Conservation (phyloP, 2,888 invertebrate species). For the Euclidia mi region DNA sequence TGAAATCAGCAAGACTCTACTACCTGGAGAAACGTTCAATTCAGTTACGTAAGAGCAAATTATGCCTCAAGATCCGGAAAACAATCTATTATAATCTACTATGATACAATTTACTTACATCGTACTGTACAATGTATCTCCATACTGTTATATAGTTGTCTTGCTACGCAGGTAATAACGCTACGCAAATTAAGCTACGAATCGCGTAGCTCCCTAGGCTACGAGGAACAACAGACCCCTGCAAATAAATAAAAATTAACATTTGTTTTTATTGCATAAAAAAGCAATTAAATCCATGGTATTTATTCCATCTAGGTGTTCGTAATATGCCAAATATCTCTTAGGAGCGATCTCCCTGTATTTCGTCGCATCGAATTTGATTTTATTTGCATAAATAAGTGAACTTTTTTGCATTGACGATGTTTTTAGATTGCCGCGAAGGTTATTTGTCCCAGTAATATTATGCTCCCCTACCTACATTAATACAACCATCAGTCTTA, state of each 20-base stretch:
- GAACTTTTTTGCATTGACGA: conserved; percentile 52
- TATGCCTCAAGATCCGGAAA: too few species aligned
- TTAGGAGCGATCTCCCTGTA: conserved; percentile 48
- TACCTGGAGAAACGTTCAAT: too few species aligned
- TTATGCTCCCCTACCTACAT: conserved; percentile 35
- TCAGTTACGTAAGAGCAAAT: too few species aligned
- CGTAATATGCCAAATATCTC: conserved; percentile 50
- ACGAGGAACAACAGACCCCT: too few species aligned
- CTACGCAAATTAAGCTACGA: too few species aligned
- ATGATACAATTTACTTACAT: too few species aligned
- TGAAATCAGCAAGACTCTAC: too few species aligned
- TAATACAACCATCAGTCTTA: conserved; percentile 19
- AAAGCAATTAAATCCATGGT: conserved; percentile 41
- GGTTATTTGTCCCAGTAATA: conserved; percentile 37
- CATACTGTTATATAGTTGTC: too few species aligned
- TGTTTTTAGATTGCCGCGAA: conserved; percentile 47
- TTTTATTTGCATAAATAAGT: conserved; percentile 60
- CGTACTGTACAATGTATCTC: too few species aligned
- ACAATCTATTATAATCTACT: too few species aligned
- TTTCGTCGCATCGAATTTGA: conserved; percentile 49
- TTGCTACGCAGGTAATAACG: too few species aligned
- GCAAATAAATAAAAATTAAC: not conserved
- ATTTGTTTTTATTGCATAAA: conserved; percentile 34
- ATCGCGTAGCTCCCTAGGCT: too few species aligned
- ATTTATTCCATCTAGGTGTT: conserved; percentile 41